A percentile compares a stretch with the other conserved stretches of the same genome.
phyloP scores from a whole-genome alignment of 2,888 invertebrate species.

The Crocallis elinguaria region DNA sequence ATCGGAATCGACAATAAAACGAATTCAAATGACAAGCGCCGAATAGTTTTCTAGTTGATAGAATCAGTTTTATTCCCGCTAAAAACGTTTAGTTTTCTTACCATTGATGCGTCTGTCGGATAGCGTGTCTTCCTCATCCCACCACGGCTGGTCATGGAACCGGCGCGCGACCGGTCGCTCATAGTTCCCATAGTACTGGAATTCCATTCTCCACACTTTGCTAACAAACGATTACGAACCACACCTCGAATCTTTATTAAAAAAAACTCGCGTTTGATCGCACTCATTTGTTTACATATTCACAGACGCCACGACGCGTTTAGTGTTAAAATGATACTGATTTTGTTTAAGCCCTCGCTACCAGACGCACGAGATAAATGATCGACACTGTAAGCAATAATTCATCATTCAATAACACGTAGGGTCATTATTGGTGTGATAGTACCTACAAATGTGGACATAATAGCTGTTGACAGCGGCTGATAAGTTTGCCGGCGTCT shows the following conservation, averaged over 20 bases:
- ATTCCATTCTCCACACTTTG: constrained; percentile 65
- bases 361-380: constrained; percentile 71
- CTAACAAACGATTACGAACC: constrained; percentile 24
- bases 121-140: constrained; percentile 79
- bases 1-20: too few relatives aligned
- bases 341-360: constrained; percentile 63
- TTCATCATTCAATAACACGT: constrained; percentile 44
- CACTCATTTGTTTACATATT: constrained; percentile 38
- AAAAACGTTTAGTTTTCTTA: constrained; percentile 46
- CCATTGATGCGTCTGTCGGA: constrained; percentile 74
- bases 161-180: constrained; percentile 61
- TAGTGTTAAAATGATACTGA: constrained; percentile 68
- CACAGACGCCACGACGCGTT: constrained; percentile 63
- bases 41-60: too few relatives aligned
- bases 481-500: constrained; percentile 10
- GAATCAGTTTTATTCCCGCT: not conserved
- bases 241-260: constrained; percentile 40
- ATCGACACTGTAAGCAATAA: constrained; percentile 56
- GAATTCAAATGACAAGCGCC: too few relatives aligned
- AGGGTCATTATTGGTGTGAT: constrained; percentile 49
- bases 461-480: constrained; percentile 3
- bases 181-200: constrained; percentile 75
- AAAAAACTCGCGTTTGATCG: constrained; percentile 41
- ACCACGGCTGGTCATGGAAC: constrained; percentile 71
- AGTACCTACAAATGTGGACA: not conserved